Percentiles rank a stretch among this genome's conserved stretches.
Evolutionary conservation across 2,888 invertebrate species (phyloP).

Genomic region (Caenorhabditis sinica): DNA sequence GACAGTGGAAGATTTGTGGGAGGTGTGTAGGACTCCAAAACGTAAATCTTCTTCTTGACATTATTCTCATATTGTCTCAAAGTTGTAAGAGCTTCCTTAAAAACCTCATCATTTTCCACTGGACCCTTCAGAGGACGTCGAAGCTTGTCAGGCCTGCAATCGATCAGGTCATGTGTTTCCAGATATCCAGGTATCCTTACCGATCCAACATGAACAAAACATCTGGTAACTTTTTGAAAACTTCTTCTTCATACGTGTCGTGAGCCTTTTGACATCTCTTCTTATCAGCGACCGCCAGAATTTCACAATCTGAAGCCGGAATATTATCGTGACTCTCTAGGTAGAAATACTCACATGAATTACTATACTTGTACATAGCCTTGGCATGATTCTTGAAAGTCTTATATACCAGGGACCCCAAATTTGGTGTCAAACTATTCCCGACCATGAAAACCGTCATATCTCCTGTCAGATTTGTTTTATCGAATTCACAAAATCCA

Average conservation of each 20-base stretch:
- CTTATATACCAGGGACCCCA: conserved; percentile 60
- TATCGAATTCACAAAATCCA: conserved; percentile 67
- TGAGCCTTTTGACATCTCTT: conserved; percentile 42
- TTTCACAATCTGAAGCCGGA: conserved; percentile 69
- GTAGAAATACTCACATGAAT: conserved; percentile 52
- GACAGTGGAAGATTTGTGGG: conserved; percentile 39
- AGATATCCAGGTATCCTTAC: neutral
- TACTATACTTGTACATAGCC: conserved; percentile 65
- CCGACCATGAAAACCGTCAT: conserved; percentile 62
- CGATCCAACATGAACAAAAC: conserved; percentile 64
- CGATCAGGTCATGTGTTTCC: neutral
- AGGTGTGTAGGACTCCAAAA: conserved; percentile 54
- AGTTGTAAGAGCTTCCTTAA: conserved; percentile 47
- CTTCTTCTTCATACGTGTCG: conserved; percentile 41
- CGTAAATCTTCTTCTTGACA: conserved; percentile 62
- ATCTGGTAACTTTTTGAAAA: conserved; percentile 57
- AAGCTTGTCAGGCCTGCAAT: conserved; percentile 48
- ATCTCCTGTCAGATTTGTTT: conserved; percentile 47
- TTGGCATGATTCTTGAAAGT: conserved; percentile 58
- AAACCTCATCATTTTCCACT: conserved; percentile 44
- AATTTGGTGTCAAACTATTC: conserved; percentile 69
- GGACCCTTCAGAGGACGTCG: conserved; percentile 22
- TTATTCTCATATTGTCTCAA: conserved; percentile 55
- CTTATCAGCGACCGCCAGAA: conserved; percentile 37
- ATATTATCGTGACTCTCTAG: neutral